Conservation (phyloP, 2,113 vertebrate genomes). For the Amphiprion ocellaris region DNA sequence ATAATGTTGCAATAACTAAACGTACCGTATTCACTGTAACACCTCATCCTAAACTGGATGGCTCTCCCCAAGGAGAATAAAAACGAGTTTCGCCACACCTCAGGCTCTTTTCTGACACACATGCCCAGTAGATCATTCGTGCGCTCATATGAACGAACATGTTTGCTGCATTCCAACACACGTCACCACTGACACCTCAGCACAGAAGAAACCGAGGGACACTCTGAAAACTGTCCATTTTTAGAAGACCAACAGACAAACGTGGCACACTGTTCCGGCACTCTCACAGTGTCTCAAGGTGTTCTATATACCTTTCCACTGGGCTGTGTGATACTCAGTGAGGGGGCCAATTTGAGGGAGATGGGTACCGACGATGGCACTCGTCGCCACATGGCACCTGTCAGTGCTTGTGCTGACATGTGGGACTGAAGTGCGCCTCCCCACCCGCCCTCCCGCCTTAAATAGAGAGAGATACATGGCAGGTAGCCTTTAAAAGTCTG, state of each 20-base stretch:
- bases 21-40: not conserved
- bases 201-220: conserved; percentile 21
- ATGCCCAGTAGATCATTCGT: conserved; percentile 28
- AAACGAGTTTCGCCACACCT: conserved; percentile 25
- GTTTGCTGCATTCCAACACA: conserved; percentile 19
- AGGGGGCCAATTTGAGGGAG: conserved; percentile 62
- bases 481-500: conserved; percentile 74
- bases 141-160: conserved; percentile 10
- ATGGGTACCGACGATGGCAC: conserved; percentile 60
- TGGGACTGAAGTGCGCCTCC: conserved; percentile 40
- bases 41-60: conserved; percentile 35
- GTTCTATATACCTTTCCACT: conserved; percentile 21
- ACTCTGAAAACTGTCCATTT: conserved; percentile 17
- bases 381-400: conserved; percentile 70
- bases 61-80: conserved; percentile 41
- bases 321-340: conserved; percentile 38
- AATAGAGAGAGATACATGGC: conserved; percentile 55
- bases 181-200: conserved; percentile 27
- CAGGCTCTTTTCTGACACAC: conserved; percentile 39
- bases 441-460: not conserved
- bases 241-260: conserved; percentile 41
- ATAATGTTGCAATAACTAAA: conserved; percentile 47
- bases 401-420: conserved; percentile 71
- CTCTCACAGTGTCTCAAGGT: conserved; percentile 12
- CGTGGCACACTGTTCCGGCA: not conserved